These are phyloP conservation scores for Lathamus discolor DNA, from an alignment of 2,113 vertebrate species.

Conservation along the genomic window DNA sequence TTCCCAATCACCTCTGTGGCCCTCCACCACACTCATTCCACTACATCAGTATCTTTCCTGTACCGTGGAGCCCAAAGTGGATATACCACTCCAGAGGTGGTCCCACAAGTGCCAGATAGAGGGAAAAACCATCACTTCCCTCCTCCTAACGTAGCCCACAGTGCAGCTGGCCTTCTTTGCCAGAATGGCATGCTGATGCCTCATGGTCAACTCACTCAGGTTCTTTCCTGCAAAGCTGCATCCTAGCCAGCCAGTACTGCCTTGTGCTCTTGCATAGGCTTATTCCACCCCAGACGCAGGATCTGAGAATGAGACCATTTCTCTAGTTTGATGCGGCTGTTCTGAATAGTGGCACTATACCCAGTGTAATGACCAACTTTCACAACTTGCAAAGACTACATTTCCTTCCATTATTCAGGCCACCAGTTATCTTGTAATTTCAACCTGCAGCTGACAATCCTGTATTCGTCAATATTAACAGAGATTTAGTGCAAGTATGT, in stretches of 20 bases:
- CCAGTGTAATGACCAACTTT: not conserved
- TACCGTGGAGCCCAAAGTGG: not conserved
- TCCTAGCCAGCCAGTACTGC: not conserved
- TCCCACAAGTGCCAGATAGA: accelerated
- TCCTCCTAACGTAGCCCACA: not conserved
- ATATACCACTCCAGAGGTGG: not conserved
- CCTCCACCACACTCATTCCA: not conserved
- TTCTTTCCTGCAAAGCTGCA: not conserved
- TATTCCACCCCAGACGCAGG: not conserved
- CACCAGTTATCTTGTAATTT: not conserved
- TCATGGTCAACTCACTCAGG: accelerated
- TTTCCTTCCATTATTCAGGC: not conserved
- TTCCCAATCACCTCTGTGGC: not conserved
- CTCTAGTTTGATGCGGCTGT: not conserved
- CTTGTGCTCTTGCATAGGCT: not conserved
- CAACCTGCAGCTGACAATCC: not conserved
- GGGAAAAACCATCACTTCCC: not conserved
- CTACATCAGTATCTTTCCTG: not conserved
- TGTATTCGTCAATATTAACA: not conserved
- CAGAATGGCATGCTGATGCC: not conserved
- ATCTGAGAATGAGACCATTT: not conserved
- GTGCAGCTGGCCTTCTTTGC: not conserved
- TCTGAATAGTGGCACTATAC: not conserved
- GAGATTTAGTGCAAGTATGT: not conserved
- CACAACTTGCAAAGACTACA: not conserved